phyloP scores from a whole-genome alignment of 2,113 vertebrate genomes.

The Fregata magnificens region DNA sequence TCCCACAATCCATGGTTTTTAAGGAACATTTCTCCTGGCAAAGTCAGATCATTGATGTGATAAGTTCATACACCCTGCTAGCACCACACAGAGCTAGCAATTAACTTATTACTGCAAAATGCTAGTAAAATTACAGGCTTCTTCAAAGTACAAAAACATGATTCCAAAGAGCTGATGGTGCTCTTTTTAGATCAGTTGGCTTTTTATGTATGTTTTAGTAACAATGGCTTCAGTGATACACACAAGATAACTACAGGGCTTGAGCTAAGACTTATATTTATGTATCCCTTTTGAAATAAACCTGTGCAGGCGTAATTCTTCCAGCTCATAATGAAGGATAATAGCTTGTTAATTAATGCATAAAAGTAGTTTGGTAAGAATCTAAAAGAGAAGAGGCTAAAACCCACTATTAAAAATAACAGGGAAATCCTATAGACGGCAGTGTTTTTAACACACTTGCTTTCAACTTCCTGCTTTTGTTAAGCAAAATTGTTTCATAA shows the following conservation, averaged over 20 bases:
- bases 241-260: neutral
- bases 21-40: neutral
- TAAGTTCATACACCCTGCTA: neutral
- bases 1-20: neutral
- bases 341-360: neutral
- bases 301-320: neutral
- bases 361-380: neutral
- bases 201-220: neutral
- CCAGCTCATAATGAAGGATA: neutral
- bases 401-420: neutral
- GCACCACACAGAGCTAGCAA: neutral
- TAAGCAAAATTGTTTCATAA: neutral
- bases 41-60: neutral
- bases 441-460: neutral
- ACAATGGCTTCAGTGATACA: neutral
- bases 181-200: neutral
- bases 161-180: neutral
- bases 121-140: neutral
- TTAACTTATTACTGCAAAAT: neutral
- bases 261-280: neutral
- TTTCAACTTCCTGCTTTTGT: conserved; percentile 14
- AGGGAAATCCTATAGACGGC: neutral
- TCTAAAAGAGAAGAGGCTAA: neutral
- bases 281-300: neutral
- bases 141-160: neutral